phyloP scores from a whole-genome alignment of 2,113 vertebrate species.

The Seriola rivoliana region DNA sequence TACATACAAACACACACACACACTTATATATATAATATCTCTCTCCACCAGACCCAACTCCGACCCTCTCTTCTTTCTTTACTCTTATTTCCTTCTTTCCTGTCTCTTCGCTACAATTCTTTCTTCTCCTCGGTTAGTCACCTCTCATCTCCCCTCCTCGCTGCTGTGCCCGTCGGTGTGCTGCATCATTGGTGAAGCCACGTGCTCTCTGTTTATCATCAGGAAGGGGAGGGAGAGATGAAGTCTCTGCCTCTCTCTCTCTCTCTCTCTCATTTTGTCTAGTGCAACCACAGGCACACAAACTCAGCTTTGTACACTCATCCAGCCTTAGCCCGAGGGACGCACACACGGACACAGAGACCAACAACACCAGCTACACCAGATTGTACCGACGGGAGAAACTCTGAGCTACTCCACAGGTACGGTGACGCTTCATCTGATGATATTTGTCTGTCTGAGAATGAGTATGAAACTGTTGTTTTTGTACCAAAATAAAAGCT shows the following conservation, averaged over 20 bases:
- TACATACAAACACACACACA: constrained; percentile 2
- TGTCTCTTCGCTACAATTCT: neutral
- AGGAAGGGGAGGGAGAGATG: constrained; percentile 65
- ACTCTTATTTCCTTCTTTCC: neutral
- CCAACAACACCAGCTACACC: constrained; percentile 7
- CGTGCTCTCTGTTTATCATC: constrained; percentile 87
- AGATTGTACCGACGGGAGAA: constrained; percentile 5
- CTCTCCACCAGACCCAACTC: neutral
- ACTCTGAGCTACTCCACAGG: constrained; percentile 61
- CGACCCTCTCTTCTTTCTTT: neutral
- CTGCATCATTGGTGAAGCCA: constrained; percentile 83
- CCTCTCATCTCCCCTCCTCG: constrained; percentile 13
- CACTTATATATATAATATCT: neutral
- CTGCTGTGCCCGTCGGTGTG: constrained; percentile 48
- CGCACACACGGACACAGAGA: constrained; percentile 24
- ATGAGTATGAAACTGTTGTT: neutral
- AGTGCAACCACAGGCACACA: constrained; percentile 47
- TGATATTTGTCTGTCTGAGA: neutral
- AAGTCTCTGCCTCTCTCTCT: constrained; percentile 19
- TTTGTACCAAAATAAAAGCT: neutral
- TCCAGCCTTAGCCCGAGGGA: constrained; percentile 49
- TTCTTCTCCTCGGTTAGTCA: constrained; percentile 37
- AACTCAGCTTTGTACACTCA: constrained; percentile 23
- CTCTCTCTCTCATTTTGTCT: constrained; percentile 49
- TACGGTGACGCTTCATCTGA: constrained; percentile 48